phyloP scores from a whole-genome alignment of 2,888 invertebrate species.

The Thumatha senex region DNA sequence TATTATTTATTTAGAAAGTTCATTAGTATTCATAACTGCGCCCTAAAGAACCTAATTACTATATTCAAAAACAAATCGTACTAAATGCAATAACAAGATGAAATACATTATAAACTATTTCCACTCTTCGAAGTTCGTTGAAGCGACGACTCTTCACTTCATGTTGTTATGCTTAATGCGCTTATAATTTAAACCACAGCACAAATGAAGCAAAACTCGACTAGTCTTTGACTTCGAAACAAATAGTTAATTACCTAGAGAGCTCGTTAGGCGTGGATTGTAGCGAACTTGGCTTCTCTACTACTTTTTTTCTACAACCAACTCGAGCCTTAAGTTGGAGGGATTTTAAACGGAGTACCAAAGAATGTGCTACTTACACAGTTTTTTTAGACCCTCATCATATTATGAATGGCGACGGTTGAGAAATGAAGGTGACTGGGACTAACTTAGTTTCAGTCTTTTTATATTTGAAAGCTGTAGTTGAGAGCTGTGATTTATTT shows the following conservation, averaged over 20 bases:
- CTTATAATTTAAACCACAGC: conserved; percentile 23
- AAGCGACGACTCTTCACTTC: neutral
- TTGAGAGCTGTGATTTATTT: conserved; percentile 7
- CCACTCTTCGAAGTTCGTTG: no score
- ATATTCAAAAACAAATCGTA: no score
- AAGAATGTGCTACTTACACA: conserved; percentile 36
- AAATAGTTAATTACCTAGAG: conserved; percentile 79
- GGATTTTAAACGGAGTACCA: conserved; percentile 33
- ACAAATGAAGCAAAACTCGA: conserved; percentile 51
- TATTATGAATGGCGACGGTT: conserved; percentile 26
- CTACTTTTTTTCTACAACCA: conserved; percentile 36
- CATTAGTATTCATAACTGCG: no score
- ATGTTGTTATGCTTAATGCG: conserved; percentile 5
- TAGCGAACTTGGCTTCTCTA: conserved; percentile 50
- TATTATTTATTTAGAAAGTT: no score
- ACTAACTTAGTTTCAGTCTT: conserved; percentile 11
- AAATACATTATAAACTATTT: no score
- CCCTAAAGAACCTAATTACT: no score
- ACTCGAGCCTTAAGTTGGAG: conserved; percentile 28
- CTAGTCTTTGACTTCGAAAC: conserved; percentile 75
- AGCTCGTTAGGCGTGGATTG: conserved; percentile 75
- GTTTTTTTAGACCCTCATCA: conserved; percentile 19
- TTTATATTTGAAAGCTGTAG: conserved; percentile 9
- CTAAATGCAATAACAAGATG: no score
- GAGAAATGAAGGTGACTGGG: conserved; percentile 27